These are phyloP conservation scores for Drosophila leonis DNA, from an alignment of 2,888 invertebrate genomes.

Conservation along the genomic window DNA sequence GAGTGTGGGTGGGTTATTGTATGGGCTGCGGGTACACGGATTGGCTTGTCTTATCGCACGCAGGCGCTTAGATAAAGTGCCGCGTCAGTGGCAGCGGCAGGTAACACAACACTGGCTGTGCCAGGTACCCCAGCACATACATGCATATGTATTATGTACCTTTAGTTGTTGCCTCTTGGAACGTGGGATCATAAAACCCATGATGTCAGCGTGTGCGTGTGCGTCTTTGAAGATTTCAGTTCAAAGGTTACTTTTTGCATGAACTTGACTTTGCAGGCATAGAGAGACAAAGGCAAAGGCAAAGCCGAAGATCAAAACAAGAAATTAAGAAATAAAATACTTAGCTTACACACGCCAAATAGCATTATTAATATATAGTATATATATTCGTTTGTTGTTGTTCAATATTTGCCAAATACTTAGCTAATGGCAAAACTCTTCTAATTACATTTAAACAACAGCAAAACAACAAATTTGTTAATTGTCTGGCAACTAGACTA, in stretches of 20 bases:
- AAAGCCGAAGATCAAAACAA: background rate
- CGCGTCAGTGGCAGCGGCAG: slow-evolving; percentile 30
- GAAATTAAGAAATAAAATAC: background rate
- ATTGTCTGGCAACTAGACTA: slow-evolving; percentile 8
- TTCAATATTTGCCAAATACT: slow-evolving; percentile 21
- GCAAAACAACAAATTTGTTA: too few species aligned
- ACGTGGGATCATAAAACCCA: slow-evolving; percentile 20
- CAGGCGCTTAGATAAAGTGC: slow-evolving; percentile 54
- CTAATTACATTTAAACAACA: too few species aligned
- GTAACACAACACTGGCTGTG: background rate
- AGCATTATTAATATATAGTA: background rate
- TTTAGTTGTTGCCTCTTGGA: slow-evolving; percentile 2
- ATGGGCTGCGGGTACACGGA: slow-evolving; percentile 1
- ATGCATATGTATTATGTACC: background rate
- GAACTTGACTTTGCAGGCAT: slow-evolving; percentile 23
- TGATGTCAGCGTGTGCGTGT: slow-evolving; percentile 17
- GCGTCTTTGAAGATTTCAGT: background rate
- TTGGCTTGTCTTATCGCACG: slow-evolving; percentile 42
- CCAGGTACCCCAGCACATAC: slow-evolving; percentile 15
- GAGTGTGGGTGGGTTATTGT: slow-evolving; percentile 12
- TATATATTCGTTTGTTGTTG: background rate
- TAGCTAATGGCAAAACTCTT: slow-evolving; percentile 4
- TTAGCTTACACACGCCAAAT: background rate
- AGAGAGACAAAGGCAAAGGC: background rate
- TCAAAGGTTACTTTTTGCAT: slow-evolving; percentile 20